Evolutionary conservation across 2,113 vertebrate species (phyloP).

Genomic region (Callopanchax toddi): DNA sequence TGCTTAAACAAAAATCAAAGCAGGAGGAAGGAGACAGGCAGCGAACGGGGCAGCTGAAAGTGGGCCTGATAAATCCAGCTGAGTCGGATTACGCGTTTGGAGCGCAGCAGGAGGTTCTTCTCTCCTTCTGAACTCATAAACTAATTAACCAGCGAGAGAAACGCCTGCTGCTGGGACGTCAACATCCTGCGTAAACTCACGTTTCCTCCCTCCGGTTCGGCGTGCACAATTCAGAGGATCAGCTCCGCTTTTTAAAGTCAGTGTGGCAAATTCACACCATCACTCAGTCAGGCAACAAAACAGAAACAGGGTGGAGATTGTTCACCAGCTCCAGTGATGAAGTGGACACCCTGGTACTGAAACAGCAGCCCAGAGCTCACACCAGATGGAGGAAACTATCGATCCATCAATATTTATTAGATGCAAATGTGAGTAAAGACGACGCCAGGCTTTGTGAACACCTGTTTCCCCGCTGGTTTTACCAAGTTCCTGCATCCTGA

Average conservation of each 20-base stretch:
- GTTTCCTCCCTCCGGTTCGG: conserved; percentile 11
- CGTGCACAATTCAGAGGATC: conserved; percentile 13
- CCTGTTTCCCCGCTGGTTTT: conserved; percentile 42
- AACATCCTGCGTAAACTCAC: neutral
- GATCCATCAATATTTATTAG: conserved; percentile 72
- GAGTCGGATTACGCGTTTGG: conserved; percentile 19
- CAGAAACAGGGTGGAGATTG: conserved; percentile 12
- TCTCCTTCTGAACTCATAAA: neutral
- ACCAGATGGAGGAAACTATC: too few species aligned
- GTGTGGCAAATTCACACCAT: neutral
- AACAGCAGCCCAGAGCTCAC: too few species aligned
- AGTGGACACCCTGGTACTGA: conserved; percentile 16
- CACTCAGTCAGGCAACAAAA: conserved; percentile 11
- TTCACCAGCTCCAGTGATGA: conserved; percentile 34
- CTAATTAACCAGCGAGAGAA: conserved; percentile 35
- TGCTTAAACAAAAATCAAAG: conserved; percentile 39
- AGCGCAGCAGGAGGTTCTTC: conserved; percentile 32
- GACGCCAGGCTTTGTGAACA: conserved; percentile 39
- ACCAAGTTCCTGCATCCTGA: too few species aligned
- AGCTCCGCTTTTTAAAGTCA: neutral
- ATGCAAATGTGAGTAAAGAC: conserved; percentile 60
- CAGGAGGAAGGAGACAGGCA: conserved; percentile 11
- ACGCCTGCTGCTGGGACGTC: conserved; percentile 15
- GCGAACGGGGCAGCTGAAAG: conserved; percentile 22
- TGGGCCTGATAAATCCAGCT: conserved; percentile 32